Evolutionary conservation across 2,888 invertebrate genomes (phyloP).

Genomic region (Scaptomyza cyrtandrae): DNA sequence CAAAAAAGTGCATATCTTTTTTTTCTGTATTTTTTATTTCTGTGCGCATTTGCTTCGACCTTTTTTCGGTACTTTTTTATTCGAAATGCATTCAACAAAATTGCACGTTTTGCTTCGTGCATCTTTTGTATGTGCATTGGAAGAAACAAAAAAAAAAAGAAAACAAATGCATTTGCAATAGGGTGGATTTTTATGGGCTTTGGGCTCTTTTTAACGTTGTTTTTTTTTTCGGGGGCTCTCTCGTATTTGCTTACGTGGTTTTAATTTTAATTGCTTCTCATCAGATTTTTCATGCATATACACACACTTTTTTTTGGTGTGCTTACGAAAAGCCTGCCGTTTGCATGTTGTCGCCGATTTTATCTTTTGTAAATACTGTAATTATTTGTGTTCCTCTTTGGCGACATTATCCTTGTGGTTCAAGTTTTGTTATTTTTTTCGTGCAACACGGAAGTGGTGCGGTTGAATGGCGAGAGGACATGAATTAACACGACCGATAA

Average conservation of each 20-base stretch:
- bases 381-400: slow-evolving; percentile 76
- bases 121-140: slow-evolving; percentile 67
- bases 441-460: slow-evolving; percentile 37
- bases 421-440: slow-evolving; percentile 12
- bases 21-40: slow-evolving; percentile 24
- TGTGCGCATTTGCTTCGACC: slow-evolving; percentile 58
- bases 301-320: slow-evolving; percentile 14
- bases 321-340: slow-evolving; percentile 30
- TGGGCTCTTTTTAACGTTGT: slow-evolving; percentile 37
- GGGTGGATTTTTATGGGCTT: slow-evolving; percentile 74
- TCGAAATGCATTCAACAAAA: slow-evolving; percentile 78
- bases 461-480: slow-evolving; percentile 29
- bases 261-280: slow-evolving; percentile 80
- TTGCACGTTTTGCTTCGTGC: slow-evolving; percentile 75
- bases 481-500: slow-evolving; percentile 21
- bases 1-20: slow-evolving; percentile 76
- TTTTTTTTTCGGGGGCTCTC: slow-evolving; percentile 62
- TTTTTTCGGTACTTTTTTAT: slow-evolving; percentile 59
- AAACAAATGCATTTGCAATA: slow-evolving; percentile 65
- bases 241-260: slow-evolving; percentile 77
- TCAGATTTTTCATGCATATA: slow-evolving; percentile 40
- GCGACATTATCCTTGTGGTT: slow-evolving; percentile 59
- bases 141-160: slow-evolving; percentile 2
- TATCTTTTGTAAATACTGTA: slow-evolving; percentile 81
- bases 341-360: slow-evolving; percentile 74